phyloP scores from a whole-genome alignment of 2,888 invertebrate genomes.

The Eupithecia abbreviata region DNA sequence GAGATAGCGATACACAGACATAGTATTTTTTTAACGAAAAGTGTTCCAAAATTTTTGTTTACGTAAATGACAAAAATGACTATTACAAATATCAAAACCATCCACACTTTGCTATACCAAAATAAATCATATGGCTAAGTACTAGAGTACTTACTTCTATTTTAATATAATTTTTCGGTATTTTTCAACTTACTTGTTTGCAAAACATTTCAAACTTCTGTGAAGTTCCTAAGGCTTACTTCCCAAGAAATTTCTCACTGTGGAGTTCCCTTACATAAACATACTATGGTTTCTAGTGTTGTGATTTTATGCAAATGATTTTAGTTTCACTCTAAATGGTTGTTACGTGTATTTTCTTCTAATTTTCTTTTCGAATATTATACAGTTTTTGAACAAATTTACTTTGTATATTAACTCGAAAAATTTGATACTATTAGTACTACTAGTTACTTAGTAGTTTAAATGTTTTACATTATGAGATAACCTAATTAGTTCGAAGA shows the following conservation, averaged over 20 bases:
- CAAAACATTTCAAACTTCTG: conserved; percentile 4
- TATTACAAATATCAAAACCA: neutral
- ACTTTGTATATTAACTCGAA: too few relatives aligned
- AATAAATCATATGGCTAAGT: neutral
- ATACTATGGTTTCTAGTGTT: neutral
- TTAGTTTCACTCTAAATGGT: neutral
- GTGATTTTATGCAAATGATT: neutral
- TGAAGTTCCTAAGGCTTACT: neutral
- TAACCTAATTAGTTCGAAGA: too few relatives aligned
- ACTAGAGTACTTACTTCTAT: neutral
- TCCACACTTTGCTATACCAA: neutral
- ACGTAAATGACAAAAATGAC: neutral
- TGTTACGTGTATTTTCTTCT: neutral
- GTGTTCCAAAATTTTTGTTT: neutral
- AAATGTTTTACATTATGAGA: too few relatives aligned
- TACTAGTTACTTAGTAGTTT: too few relatives aligned
- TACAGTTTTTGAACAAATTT: too few relatives aligned
- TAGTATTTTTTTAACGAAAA: neutral
- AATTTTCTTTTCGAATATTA: too few relatives aligned
- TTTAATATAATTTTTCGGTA: neutral
- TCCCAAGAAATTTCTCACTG: neutral
- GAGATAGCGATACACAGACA: too few relatives aligned
- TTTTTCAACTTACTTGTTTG: neutral
- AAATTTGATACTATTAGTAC: too few relatives aligned
- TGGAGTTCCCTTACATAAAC: neutral